Evolutionary conservation across 2,113 vertebrate species (phyloP).

Genomic region (Pleuronectes platessa): DNA sequence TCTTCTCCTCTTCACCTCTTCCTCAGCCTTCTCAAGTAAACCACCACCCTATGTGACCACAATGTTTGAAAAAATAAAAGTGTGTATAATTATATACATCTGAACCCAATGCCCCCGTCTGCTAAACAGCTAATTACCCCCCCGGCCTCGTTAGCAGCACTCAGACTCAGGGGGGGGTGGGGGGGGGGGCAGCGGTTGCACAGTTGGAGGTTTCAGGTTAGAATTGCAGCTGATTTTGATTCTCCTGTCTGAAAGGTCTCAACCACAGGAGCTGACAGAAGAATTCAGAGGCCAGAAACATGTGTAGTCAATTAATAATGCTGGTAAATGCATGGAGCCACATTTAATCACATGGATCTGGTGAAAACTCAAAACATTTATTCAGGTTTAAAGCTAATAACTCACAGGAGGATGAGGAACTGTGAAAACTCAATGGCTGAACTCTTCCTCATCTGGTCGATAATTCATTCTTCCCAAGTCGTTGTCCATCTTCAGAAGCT

Average conservation of each 20-base stretch:
- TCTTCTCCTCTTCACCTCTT: no score
- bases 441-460: no score
- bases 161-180: background rate
- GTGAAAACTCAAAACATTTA: no score
- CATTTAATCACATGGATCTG: no score
- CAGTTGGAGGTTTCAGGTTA: background rate
- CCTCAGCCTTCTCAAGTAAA: background rate
- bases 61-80: background rate
- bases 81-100: conserved; percentile 6
- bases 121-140: conserved; percentile 48
- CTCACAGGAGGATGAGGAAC: no score
- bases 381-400: no score
- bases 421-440: no score
- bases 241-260: background rate
- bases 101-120: background rate
- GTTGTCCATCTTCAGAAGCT: no score
- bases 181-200: background rate
- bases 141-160: conserved; percentile 47
- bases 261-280: background rate
- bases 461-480: no score
- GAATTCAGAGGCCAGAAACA: no score
- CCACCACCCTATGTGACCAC: background rate
- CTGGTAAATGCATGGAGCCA: no score
- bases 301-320: no score
- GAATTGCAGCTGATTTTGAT: background rate